Base-by-base conservation (phyloP, 2,797 vertebrate species). In the Acanthurus leucopareius region DNA sequence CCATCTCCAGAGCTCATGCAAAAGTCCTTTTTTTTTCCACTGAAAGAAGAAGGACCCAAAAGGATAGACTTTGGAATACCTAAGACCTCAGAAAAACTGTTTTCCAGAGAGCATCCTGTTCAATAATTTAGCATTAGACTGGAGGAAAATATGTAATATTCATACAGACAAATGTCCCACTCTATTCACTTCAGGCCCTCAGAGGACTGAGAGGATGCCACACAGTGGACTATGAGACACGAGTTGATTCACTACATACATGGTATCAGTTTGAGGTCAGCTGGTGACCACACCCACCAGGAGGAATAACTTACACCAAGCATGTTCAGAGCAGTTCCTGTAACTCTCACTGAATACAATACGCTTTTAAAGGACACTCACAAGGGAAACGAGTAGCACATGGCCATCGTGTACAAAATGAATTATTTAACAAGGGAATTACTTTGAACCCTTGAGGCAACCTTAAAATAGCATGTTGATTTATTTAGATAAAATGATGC, bases 51-150 rank as follows among this genome's bases (percentile, higher is more conserved):
- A 73, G 48, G 70, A 76, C 63, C 77, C 76, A 81, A 63, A 75
- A 80, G 73, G 72, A 57, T 44, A 25, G 20, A 54, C 47, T 76
- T 52, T 88, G 77, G 79, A 70, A 79, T 73, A 69, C 85, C 83
- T 75, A 69, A 38, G 15, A 79, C 71, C 75, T 90, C 69, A 25
- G 76, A 88, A 87, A 86, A 74, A 83, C 76, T 78, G 69, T 86
- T 88, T 93, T 90, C 82, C 80, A 85, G 85, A 93, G 93, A 94
- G 93, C 91, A 93, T 93, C 90, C 79, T 80, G 71, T 83, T 96
- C 54, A 95, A 95, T 95, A 93, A 95, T 95, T 94, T 72, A 94
- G 16, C 69, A 22, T 42, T 52, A 64, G 74, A 90, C 79, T 69
- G 73, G 78, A 91, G 86, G 81, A 81, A 83, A 81, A 88, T 83